phyloP scores from a whole-genome alignment of 2,888 invertebrate genomes.

The Trissolcus brochymenae region DNA sequence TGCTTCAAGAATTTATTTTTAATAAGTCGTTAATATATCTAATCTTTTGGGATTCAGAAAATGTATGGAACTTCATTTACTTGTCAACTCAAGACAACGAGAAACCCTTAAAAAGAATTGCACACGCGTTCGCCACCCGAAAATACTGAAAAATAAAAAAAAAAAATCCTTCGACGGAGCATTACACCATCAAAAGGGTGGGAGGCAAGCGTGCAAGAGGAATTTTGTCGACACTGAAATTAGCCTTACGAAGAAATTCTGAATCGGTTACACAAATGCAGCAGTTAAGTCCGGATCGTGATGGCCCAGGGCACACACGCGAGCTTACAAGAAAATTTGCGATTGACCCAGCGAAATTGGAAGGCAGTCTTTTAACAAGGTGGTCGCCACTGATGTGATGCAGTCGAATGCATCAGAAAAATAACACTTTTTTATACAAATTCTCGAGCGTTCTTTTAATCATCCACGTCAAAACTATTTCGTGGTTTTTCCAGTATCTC shows the following conservation, averaged over 20 bases:
- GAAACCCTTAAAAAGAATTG: too few relatives aligned
- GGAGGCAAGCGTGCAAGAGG: conserved; percentile 67
- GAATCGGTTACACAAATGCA: conserved; percentile 74
- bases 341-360: conserved; percentile 75
- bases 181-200: conserved; percentile 5
- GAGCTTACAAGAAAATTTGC: conserved; percentile 76
- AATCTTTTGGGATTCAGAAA: too few relatives aligned
- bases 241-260: conserved; percentile 72
- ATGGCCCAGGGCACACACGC: conserved; percentile 76
- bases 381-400: conserved; percentile 63
- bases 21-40: too few relatives aligned
- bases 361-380: conserved; percentile 70
- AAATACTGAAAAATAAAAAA: background rate
- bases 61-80: too few relatives aligned
- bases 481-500: background rate
- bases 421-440: too few relatives aligned
- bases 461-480: too few relatives aligned
- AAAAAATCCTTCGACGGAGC: background rate
- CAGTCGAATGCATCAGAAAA: background rate
- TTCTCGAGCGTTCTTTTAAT: conserved; percentile 16
- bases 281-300: conserved; percentile 74
- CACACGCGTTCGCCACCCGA: too few relatives aligned
- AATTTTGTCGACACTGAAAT: conserved; percentile 73
- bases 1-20: too few relatives aligned
- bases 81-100: too few relatives aligned